Evolutionary conservation across 1,140 invertebrate species (phyloP).

Genomic region (Caenorhabditis tropicalis): DNA sequence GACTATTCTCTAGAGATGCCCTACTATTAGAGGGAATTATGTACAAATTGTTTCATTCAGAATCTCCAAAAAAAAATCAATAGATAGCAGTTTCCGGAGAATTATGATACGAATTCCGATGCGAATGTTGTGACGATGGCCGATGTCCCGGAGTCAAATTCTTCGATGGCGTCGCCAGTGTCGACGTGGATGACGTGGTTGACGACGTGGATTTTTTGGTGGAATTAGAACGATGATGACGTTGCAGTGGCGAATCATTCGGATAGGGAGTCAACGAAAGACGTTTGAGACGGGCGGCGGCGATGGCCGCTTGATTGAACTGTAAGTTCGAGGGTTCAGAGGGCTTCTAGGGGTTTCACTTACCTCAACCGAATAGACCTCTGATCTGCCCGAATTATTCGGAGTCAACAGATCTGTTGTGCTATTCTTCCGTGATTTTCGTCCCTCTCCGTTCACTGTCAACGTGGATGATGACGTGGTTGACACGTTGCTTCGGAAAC

Average conservation of each 20-base stretch:
- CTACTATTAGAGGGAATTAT: no score
- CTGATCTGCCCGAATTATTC: conserved; percentile 18
- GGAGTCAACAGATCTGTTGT: conserved; percentile 1
- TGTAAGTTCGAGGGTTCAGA: no score
- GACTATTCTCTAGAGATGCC: no score
- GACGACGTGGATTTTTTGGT: background rate
- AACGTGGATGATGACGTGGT: background rate
- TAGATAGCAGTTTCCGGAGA: conserved; percentile 35
- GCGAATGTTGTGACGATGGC: background rate
- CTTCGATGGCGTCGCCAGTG: background rate
- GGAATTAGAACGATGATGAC: background rate
- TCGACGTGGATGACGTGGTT: background rate
- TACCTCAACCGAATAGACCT: conserved; percentile 9
- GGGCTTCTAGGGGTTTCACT: background rate
- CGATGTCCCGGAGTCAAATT: background rate
- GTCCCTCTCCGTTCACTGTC: background rate
- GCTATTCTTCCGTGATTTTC: background rate
- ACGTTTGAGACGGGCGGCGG: conserved; percentile 12
- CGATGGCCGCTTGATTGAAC: conserved; percentile 36
- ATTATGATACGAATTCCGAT: background rate
- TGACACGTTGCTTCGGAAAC: background rate
- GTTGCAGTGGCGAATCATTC: background rate
- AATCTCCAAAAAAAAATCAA: no score
- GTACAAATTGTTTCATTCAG: no score
- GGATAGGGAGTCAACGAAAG: conserved; percentile 2